Conservation (phyloP, 2,888 invertebrate species). For the Acanthosepion lycidas region DNA sequence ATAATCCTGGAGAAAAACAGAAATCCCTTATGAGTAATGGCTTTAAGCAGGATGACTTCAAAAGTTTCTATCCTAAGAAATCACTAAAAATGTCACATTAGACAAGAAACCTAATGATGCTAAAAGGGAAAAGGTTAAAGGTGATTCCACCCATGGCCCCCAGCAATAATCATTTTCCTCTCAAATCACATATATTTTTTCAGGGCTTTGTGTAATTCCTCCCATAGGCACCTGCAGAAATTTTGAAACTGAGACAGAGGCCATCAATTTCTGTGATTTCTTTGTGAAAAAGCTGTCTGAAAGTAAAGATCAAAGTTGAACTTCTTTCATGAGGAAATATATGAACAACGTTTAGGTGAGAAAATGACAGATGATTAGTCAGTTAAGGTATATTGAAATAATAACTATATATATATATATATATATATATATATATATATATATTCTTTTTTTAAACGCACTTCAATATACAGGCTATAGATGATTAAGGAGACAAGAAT, state of each 20-base stretch:
- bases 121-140: background rate
- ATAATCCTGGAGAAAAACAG: background rate
- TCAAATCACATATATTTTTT: background rate
- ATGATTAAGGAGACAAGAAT: too few species aligned
- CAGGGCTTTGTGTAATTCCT: background rate
- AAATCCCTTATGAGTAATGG: background rate
- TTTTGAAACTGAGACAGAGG: background rate
- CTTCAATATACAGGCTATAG: too few species aligned
- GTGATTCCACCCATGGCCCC: background rate
- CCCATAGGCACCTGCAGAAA: background rate
- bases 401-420: background rate
- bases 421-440: background rate
- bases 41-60: background rate
- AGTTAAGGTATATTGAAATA: too few species aligned
- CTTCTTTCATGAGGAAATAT: background rate
- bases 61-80: background rate
- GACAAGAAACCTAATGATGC: background rate
- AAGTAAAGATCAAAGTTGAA: background rate
- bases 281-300: background rate
- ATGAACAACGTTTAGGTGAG: background rate
- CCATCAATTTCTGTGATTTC: background rate
- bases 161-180: background rate
- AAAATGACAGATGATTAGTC: background rate
- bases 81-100: background rate
- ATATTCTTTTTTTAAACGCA: too few species aligned